Evolutionary conservation across 2,888 invertebrate genomes (phyloP), one percentile per base, ranked within the genome.

Genomic region (Sesamia inferens): DNA sequence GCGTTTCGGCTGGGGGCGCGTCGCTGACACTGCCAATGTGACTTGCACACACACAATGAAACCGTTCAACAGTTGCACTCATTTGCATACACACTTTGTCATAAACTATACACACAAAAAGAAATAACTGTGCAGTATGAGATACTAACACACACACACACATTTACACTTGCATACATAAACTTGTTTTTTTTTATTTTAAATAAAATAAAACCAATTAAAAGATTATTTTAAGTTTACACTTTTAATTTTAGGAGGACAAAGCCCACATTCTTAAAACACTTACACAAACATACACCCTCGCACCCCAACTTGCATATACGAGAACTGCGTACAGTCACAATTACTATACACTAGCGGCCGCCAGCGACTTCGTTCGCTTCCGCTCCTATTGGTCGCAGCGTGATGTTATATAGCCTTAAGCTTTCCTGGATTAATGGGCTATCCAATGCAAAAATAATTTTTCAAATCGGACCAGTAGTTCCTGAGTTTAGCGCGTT

Each of bases 1-100:
- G 78, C 64, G 82, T 57, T 61, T 16, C 68, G 80, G 80, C 83
- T 80, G 80, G 80, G 51, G n/a, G 63, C 61, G 57, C 83, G 76
- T 31, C 67, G 39, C 82, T 5, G 65, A 59, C 59, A n/a, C n/a
- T 16, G 31, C 16, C 39, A 24, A n/a, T 19, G 42, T 3, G 62
- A 64, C 55, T 55, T 67, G 48, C 63, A 63, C 24, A 54, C 51
- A 44, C 44, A 13, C 5, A 6, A 8, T 8, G 0, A 14, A 24
- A 14, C 24, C 10, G n/a, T 13, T 22, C 42, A 24, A 63, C 39
- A 47, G 11, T 44, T 63, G 24, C 44, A 39, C 39, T 39, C 39
- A 39, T 39, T 22, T 31, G 59, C 19, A 64, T 11, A 14, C 7
- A 5, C 6, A 14, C 51, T 14, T 10, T 61, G 16, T 5, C 1